Conservation (phyloP, 2,888 invertebrate genomes). For the Acronicta leporina region DNA sequence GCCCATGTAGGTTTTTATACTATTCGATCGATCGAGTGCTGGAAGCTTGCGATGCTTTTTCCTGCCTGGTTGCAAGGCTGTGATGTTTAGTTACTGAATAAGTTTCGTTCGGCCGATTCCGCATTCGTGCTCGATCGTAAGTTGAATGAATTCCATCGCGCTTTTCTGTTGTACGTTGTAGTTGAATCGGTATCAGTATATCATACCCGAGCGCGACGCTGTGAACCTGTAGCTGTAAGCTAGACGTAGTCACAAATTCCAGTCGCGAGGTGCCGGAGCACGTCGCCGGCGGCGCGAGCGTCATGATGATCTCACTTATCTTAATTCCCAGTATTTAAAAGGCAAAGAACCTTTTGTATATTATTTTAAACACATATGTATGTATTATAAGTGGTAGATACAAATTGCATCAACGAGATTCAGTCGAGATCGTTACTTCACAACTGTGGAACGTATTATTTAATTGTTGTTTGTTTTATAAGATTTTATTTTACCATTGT, state of each 20-base stretch:
- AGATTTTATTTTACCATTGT: constrained; percentile 84
- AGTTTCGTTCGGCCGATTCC: not conserved
- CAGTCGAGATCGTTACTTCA: constrained; percentile 5
- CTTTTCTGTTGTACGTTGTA: not conserved
- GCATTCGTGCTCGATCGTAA: not conserved
- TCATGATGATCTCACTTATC: constrained; percentile 72
- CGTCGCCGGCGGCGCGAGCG: constrained; percentile 32
- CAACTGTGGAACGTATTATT: constrained; percentile 46
- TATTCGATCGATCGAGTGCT: constrained; percentile 39
- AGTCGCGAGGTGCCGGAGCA: constrained; percentile 44
- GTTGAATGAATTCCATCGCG: not conserved
- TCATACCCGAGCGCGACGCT: not conserved
- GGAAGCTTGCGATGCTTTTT: constrained; percentile 27
- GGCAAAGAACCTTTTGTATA: constrained; percentile 52
- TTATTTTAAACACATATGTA: constrained; percentile 47
- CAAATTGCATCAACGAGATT: constrained; percentile 14
- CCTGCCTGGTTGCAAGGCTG: constrained; percentile 6
- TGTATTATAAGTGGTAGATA: constrained; percentile 33
- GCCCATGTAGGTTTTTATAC: constrained; percentile 50
- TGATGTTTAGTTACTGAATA: not conserved
- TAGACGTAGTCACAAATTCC: constrained; percentile 67
- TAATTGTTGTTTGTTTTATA: constrained; percentile 82
- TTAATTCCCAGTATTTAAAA: constrained; percentile 66
- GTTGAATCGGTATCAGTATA: not conserved
- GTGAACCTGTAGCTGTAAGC: constrained; percentile 12